Conservation (phyloP, 1,140 invertebrate genomes). For the Ceratitis capitata region DNA sequence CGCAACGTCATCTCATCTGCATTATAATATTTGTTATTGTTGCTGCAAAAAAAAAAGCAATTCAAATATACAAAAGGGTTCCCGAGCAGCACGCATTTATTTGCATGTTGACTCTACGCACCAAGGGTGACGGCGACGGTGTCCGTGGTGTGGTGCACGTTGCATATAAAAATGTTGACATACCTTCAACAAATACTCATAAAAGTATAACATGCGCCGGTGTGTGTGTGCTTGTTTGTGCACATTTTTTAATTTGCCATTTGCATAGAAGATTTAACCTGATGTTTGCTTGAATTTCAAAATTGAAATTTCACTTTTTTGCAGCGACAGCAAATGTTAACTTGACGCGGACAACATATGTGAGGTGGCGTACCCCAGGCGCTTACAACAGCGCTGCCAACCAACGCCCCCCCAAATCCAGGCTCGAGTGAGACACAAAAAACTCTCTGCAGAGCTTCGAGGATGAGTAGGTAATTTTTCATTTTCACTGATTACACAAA, state of each 20-base stretch:
- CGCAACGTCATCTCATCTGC: not conserved
- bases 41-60: not conserved
- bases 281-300: slow-evolving; percentile 39
- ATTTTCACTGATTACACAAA: slow-evolving; percentile 39
- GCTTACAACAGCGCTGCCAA: not conserved
- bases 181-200: not conserved
- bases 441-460: not conserved
- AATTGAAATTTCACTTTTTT: slow-evolving; percentile 43
- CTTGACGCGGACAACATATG: slow-evolving; percentile 55
- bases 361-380: slow-evolving; percentile 46
- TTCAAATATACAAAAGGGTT: not conserved
- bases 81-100: slow-evolving; percentile 6
- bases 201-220: not conserved
- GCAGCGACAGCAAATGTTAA: not conserved
- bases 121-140: not conserved
- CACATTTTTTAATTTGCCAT: slow-evolving; percentile 21
- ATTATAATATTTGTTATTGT: not conserved
- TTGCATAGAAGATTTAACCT: slow-evolving; percentile 42
- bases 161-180: slow-evolving; percentile 13
- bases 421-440: not conserved
- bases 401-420: slow-evolving; percentile 10
- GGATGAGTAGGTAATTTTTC: slow-evolving; percentile 5
- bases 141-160: not conserved
- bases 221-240: not conserved
- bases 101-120: slow-evolving; percentile 32